Percentiles rank a stretch among this genome's conserved stretches.
phyloP scores from a whole-genome alignment of 2,797 vertebrate species.

The Eurystomus glaucurus region DNA sequence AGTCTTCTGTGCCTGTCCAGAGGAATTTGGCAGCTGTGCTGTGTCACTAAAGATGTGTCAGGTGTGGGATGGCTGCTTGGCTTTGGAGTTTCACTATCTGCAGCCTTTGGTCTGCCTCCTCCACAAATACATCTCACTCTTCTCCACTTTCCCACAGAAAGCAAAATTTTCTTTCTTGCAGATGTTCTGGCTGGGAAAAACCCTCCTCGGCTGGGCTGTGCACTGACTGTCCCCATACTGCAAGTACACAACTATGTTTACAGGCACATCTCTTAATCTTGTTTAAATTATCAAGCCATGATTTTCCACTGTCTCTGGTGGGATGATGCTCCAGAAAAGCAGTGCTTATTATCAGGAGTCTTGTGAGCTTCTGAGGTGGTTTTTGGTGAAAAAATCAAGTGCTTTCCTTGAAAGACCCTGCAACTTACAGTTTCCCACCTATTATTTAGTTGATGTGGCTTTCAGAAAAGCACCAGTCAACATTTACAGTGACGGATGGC shows the following conservation, averaged over 20 bases:
- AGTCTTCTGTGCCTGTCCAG: background rate
- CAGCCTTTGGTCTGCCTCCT: background rate
- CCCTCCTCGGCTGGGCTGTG: background rate
- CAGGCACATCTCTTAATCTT: background rate
- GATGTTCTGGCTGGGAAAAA: constrained; percentile 33
- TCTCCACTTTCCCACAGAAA: constrained; percentile 26
- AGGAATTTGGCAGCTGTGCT: background rate
- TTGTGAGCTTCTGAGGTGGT: background rate
- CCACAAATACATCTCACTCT: background rate
- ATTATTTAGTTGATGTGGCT: background rate
- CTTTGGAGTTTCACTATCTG: background rate
- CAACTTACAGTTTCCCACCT: background rate
- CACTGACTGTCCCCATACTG: background rate
- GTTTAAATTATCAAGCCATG: constrained; percentile 22
- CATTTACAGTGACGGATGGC: background rate
- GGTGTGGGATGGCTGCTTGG: background rate
- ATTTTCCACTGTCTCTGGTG: background rate
- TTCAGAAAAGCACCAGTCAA: background rate
- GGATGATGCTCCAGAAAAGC: background rate
- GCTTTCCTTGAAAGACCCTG: background rate
- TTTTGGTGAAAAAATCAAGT: background rate
- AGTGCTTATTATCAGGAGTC: background rate
- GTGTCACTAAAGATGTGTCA: background rate
- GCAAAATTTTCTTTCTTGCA: background rate
- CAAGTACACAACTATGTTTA: constrained; percentile 38